phyloP scores from a whole-genome alignment of 2,113 vertebrate species.

The Python bivittatus region DNA sequence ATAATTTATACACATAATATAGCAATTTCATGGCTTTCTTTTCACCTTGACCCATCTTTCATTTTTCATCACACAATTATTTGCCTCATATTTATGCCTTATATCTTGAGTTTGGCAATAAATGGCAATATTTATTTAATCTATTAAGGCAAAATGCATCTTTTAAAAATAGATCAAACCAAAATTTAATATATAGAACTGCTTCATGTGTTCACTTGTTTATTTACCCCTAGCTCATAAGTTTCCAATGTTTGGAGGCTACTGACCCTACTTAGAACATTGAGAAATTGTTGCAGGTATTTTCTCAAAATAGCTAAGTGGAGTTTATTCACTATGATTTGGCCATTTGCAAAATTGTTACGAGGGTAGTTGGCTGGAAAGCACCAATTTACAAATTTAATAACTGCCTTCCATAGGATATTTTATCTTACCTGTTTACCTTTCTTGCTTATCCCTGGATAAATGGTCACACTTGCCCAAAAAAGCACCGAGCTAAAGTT shows the following conservation, averaged over 20 bases:
- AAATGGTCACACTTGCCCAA: neutral
- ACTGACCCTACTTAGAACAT: neutral
- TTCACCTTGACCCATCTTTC: too few relatives aligned
- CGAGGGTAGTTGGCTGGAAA: neutral
- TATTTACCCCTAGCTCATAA: neutral
- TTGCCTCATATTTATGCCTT: too few relatives aligned
- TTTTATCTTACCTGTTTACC: neutral
- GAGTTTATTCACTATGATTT: neutral
- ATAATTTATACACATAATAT: too few relatives aligned
- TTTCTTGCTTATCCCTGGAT: neutral
- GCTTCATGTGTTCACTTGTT: neutral
- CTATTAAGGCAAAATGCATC: neutral
- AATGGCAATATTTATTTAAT: too few relatives aligned
- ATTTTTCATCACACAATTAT: too few relatives aligned
- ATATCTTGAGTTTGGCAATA: too few relatives aligned
- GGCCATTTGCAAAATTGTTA: neutral
- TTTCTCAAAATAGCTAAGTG: neutral
- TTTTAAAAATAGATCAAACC: neutral
- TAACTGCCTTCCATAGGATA: neutral
- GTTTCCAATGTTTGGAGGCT: neutral
- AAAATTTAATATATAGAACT: neutral
- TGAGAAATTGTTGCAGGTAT: neutral
- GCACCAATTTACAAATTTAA: neutral
- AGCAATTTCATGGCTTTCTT: too few relatives aligned
- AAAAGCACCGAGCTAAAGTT: neutral